Evolutionary conservation across 2,797 vertebrate genomes (phyloP).

Genomic region (Paratrypauchen microcephalus): DNA sequence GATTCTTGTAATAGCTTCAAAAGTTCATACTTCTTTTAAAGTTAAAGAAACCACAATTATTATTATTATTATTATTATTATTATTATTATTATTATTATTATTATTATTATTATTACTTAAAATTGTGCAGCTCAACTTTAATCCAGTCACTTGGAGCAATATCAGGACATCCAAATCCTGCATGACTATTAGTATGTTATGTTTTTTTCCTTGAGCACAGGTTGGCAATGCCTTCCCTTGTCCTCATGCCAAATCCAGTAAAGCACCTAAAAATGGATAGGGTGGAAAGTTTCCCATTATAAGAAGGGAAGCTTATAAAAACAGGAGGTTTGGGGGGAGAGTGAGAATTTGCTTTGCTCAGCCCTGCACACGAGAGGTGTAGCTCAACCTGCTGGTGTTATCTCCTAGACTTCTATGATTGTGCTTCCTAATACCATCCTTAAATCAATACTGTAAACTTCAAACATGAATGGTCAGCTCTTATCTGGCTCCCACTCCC

Average conservation of each 20-base stretch:
- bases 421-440: slow-evolving; percentile 1
- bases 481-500: not conserved
- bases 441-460: slow-evolving; percentile 10
- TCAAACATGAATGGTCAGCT: not conserved
- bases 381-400: slow-evolving; percentile 10
- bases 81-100: too few species aligned
- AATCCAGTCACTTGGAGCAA: slow-evolving; percentile 9
- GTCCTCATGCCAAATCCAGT: slow-evolving; percentile 75
- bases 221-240: slow-evolving; percentile 76
- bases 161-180: slow-evolving; percentile 47
- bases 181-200: slow-evolving; percentile 41
- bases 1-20: not conserved
- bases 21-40: not conserved
- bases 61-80: too few species aligned
- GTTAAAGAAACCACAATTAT: too few species aligned
- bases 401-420: not conserved
- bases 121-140: not conserved
- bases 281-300: slow-evolving; percentile 79
- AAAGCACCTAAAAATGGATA: slow-evolving; percentile 83
- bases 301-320: slow-evolving; percentile 73
- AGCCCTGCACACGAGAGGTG: slow-evolving; percentile 71
- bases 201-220: slow-evolving; percentile 62
- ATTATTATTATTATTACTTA: too few species aligned
- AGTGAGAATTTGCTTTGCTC: slow-evolving; percentile 74
- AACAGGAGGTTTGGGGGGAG: slow-evolving; percentile 70